Conservation (phyloP, 2,888 invertebrate genomes). For the Copidosoma aretas region DNA sequence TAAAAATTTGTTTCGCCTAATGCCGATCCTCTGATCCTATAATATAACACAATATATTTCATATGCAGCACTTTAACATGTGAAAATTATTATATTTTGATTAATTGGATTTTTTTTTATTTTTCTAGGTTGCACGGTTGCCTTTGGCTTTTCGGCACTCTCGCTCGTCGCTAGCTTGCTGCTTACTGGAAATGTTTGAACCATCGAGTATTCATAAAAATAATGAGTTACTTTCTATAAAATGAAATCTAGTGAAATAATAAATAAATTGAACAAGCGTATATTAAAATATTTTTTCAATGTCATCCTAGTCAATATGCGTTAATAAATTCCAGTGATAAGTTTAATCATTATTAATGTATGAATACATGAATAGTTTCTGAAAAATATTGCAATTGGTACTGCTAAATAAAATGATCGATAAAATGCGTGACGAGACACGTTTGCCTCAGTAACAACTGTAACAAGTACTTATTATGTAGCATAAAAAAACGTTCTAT, state of each 20-base stretch:
- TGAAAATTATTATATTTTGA: background rate
- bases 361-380: too few species aligned
- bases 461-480: too few species aligned
- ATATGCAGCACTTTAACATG: too few species aligned
- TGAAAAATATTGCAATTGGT: too few species aligned
- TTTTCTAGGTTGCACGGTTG: slow-evolving; percentile 31
- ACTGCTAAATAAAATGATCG: too few species aligned
- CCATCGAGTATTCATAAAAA: slow-evolving; percentile 6
- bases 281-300: slow-evolving; percentile 13
- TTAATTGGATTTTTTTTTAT: background rate
- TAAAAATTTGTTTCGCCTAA: too few species aligned
- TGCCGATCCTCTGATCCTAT: too few species aligned
- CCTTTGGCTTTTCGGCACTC: slow-evolving; percentile 28
- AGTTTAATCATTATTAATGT: slow-evolving; percentile 8
- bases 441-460: too few species aligned
- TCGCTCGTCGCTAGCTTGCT: slow-evolving; percentile 33
- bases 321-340: background rate
- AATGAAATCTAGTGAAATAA: slow-evolving; percentile 22
- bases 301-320: background rate
- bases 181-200: slow-evolving; percentile 30
- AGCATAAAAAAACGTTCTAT: too few species aligned
- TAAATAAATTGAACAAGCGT: background rate
- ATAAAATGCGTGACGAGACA: too few species aligned
- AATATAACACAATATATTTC: too few species aligned
- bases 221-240: slow-evolving; percentile 16